These are phyloP conservation scores for Melanotaenia duboulayi DNA, from an alignment of 2,113 vertebrate species.

Conservation along the genomic window DNA sequence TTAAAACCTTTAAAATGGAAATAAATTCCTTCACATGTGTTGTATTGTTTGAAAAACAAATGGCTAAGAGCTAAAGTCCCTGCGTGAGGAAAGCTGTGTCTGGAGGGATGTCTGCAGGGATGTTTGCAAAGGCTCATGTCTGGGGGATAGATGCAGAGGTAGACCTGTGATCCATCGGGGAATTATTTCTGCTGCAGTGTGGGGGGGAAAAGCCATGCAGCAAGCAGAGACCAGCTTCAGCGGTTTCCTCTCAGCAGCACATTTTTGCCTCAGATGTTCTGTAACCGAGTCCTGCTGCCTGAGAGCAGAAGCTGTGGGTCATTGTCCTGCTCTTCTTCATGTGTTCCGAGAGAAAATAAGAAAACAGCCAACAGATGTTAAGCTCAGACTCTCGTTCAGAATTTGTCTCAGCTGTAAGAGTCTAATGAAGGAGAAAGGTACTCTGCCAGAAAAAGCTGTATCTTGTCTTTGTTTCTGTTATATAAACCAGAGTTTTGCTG, in stretches of 20 bases:
- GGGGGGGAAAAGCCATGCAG: background rate
- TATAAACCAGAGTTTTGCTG: background rate
- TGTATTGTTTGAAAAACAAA: conserved; percentile 38
- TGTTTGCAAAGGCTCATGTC: conserved; percentile 23
- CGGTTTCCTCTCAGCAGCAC: conserved; percentile 14
- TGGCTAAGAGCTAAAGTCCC: conserved; percentile 1
- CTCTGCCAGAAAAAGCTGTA: background rate
- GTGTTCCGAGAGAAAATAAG: conserved; percentile 3
- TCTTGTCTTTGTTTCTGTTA: conserved; percentile 2
- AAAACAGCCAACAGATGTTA: background rate
- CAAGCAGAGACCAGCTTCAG: conserved; percentile 5
- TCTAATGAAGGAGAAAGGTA: conserved; percentile 19
- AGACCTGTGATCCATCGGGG: conserved; percentile 2
- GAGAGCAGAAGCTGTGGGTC: conserved; percentile 1
- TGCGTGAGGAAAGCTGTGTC: conserved; percentile 24
- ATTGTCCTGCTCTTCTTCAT: conserved; percentile 1
- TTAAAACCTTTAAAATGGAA: conserved; percentile 22
- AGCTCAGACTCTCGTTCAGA: background rate
- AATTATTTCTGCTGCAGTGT: conserved; percentile 20
- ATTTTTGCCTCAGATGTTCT: conserved; percentile 7
- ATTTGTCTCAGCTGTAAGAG: background rate
- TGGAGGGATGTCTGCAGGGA: conserved; percentile 24
- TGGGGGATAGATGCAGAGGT: background rate
- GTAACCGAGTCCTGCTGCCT: background rate
- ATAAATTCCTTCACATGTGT: conserved; percentile 16